Evolutionary conservation across 2,888 invertebrate genomes (phyloP), one percentile per base, ranked within the genome.

Genomic region (Oscheius sp.): DNA sequence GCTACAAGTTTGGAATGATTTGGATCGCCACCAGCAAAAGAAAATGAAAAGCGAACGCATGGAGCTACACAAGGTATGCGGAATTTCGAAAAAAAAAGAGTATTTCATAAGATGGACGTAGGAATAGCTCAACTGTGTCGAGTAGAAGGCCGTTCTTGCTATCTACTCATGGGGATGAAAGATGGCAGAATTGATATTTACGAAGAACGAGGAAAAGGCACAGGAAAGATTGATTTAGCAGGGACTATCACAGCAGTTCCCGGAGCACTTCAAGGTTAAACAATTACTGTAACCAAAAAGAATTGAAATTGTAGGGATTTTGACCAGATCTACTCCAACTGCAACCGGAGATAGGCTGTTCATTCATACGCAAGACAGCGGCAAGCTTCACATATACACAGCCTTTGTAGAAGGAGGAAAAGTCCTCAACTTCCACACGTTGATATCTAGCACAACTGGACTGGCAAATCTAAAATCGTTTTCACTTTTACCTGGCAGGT

Each of bases 21-120:
- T 78, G 65, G 78, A 78, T 65, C 63, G 78, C n/a, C 78, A 78
- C 50, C 78, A 78, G 53, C 78, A 78, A 64, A 78, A 78, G 45
- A 78, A 78, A 48, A 63, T 78, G 70, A 78, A 78, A 48, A 75
- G 75, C 66, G 78, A 78, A 61, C n/a, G 78, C 48, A 78, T 78
- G 78, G 73, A 78, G 50, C 57, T 78, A 1, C 61, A 63, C 39
- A 69, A 58, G 37, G 67, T 67, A 31, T 17, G 42, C 23, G 48
- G 15, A 17, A 5, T 3, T 31, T 55, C 15, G 31, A 23, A 12
- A n/a, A 5, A 27, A 17, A 55, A 34, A 42, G 29, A 34, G 57
- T 57, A 37, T 27, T n/a, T 6, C 6, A 15, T 27, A 23, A 69
- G 69, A 64, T 52, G 55, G 69, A 69, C 53, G 27, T 31, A 12